A percentile compares a stretch with the other conserved stretches of the same genome.
Conservation (phyloP, 2,888 invertebrate species). For the Phengaris alcon region DNA sequence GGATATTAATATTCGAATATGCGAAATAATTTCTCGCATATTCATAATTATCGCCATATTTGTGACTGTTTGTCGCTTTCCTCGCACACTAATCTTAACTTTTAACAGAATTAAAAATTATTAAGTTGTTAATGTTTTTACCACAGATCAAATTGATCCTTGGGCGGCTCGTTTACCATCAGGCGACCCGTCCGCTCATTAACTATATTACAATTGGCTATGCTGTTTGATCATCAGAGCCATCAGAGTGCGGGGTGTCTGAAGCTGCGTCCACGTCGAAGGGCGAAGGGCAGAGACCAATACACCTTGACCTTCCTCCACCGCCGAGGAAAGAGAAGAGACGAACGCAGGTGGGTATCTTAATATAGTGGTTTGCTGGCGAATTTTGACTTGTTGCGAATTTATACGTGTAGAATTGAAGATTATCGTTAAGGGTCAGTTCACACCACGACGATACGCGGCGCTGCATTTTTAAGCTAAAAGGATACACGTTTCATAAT, state of each 20-base stretch:
- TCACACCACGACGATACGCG: too few relatives aligned
- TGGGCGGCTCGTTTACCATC: too few relatives aligned
- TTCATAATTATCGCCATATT: not conserved
- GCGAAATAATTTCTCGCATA: conserved; percentile 2
- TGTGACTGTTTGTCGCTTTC: conserved; percentile 3
- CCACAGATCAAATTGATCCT: too few relatives aligned
- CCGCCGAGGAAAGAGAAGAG: conserved; percentile 66
- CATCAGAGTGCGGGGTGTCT: conserved; percentile 63
- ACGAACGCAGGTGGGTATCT: conserved; percentile 53
- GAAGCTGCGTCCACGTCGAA: conserved; percentile 63
- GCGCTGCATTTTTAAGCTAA: too few relatives aligned
- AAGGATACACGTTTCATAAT: too few relatives aligned
- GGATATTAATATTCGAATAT: conserved; percentile 17
- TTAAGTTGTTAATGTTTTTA: too few relatives aligned
- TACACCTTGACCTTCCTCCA: conserved; percentile 71
- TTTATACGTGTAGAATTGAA: not conserved
- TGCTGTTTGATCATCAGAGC: conserved; percentile 37
- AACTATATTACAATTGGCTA: conserved; percentile 10
- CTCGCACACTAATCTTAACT: too few relatives aligned
- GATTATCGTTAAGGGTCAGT: not conserved
- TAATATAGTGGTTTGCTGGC: not conserved
- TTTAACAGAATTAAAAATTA: too few relatives aligned
- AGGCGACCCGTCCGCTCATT: too few relatives aligned
- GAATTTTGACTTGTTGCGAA: not conserved
- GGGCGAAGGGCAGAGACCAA: conserved; percentile 50